Conservation (phyloP, 2,888 invertebrate species). For the Cylindroiulus punctatus region DNA sequence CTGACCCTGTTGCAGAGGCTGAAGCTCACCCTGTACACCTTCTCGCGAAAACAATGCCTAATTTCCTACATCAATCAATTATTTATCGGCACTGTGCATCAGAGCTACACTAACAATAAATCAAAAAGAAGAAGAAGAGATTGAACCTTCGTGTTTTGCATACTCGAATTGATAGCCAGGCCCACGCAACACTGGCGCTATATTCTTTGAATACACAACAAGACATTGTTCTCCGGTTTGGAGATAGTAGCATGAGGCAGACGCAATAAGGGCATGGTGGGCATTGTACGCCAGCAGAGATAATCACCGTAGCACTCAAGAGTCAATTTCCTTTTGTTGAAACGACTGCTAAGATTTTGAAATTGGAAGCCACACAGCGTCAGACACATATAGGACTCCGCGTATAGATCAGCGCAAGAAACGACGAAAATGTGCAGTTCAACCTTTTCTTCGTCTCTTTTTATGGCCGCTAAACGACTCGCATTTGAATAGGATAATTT, state of each 20-base stretch:
- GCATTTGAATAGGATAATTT: slow-evolving; percentile 1
- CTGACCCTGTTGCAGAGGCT: too few relatives aligned
- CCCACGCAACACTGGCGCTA: not conserved
- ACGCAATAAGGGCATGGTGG: not conserved
- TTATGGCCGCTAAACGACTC: slow-evolving; percentile 1
- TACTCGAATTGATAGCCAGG: not conserved
- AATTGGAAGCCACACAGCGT: not conserved
- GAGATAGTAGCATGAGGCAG: not conserved
- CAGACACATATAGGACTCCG: not conserved
- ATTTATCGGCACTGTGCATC: not conserved
- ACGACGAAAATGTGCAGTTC: not conserved
- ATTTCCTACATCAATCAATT: not conserved
- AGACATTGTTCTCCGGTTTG: not conserved
- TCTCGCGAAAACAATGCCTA: not conserved
- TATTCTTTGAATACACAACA: not conserved
- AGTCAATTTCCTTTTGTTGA: slow-evolving; percentile 44
- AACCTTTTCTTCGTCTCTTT: slow-evolving; percentile 1
- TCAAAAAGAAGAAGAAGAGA: slow-evolving; percentile 1
- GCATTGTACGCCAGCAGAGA: slow-evolving; percentile 20
- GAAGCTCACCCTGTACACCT: not conserved
- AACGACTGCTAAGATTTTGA: slow-evolving; percentile 35
- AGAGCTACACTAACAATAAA: not conserved
- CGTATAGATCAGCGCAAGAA: not conserved
- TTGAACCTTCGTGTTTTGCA: not conserved
- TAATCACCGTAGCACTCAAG: slow-evolving; percentile 36